phyloP scores from a whole-genome alignment of 2,797 vertebrate genomes.

The Semaprochilodus insignis region DNA sequence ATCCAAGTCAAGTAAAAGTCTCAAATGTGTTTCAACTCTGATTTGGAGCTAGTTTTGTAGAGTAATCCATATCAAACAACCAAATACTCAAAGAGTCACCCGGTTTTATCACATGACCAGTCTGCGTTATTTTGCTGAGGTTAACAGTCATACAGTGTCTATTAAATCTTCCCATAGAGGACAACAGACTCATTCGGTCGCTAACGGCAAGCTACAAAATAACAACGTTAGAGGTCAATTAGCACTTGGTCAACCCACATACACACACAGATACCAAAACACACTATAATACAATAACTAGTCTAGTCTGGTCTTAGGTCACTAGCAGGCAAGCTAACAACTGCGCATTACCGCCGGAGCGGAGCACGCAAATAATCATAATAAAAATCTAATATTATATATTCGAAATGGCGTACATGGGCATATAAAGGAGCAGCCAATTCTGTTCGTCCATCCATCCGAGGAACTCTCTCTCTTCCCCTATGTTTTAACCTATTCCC shows the following conservation, averaged over 20 bases:
- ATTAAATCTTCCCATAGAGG: too few species aligned
- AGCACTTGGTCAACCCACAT: neutral
- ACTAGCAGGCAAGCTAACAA: neutral
- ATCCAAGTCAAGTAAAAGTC: too few species aligned
- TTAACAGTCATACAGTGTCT: too few species aligned
- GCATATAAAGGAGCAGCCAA: conserved; percentile 7
- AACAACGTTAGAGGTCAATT: neutral
- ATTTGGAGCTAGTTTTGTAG: too few species aligned
- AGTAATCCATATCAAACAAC: too few species aligned
- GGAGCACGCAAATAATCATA: neutral
- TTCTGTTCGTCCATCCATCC: conserved; percentile 21
- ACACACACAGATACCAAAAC: neutral
- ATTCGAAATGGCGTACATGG: conserved; percentile 8
- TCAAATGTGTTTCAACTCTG: too few species aligned
- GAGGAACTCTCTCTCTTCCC: conserved; percentile 41
- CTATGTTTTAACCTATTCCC: conserved; percentile 51
- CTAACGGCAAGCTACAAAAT: neutral
- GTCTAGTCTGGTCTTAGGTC: neutral
- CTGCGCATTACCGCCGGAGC: neutral
- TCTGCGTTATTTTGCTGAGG: too few species aligned
- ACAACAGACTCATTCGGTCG: neutral
- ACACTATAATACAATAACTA: neutral
- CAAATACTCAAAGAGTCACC: too few species aligned
- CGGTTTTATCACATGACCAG: too few species aligned
- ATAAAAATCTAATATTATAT: too few species aligned